phyloP scores from a whole-genome alignment of 2,113 vertebrate genomes.

The Pelvicachromis taeniatus region DNA sequence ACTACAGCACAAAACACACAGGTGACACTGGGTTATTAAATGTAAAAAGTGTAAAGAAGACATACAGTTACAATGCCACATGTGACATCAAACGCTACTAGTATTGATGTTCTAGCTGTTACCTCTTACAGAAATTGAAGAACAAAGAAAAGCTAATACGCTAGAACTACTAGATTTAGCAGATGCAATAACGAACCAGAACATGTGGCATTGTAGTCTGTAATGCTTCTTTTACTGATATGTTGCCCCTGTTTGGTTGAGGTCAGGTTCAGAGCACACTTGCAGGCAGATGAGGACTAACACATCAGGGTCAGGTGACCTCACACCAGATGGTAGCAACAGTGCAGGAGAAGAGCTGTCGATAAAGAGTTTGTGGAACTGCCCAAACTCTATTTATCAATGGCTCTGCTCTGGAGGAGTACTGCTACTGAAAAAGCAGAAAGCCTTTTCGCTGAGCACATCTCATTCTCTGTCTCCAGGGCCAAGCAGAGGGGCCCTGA shows the following conservation, averaged over 20 bases:
- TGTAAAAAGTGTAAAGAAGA: slow-evolving; percentile 24
- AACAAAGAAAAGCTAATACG: not conserved
- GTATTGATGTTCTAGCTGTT: not conserved
- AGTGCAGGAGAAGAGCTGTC: slow-evolving; percentile 9
- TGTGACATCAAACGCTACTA: not conserved
- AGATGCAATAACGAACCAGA: not conserved
- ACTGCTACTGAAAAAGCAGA: slow-evolving; percentile 15
- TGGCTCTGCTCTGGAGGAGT: slow-evolving; percentile 18
- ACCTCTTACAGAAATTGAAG: not conserved
- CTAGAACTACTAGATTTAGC: not conserved
- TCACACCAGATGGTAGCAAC: slow-evolving; percentile 63
- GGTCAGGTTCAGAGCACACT: slow-evolving; percentile 38
- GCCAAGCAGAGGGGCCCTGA: not conserved
- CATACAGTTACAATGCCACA: slow-evolving; percentile 22
- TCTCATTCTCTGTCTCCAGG: slow-evolving; percentile 48
- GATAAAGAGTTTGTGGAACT: slow-evolving; percentile 37
- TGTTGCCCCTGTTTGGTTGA: slow-evolving; percentile 60
- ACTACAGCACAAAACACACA: not conserved
- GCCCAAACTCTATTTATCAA: slow-evolving; percentile 39
- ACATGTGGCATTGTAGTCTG: not conserved
- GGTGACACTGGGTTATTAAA: slow-evolving; percentile 8
- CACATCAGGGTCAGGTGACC: slow-evolving; percentile 46
- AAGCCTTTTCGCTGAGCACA: slow-evolving; percentile 40
- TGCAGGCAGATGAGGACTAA: not conserved
- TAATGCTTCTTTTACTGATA: slow-evolving; percentile 32